A percentile compares a stretch with the other conserved stretches of the same genome.
These are phyloP conservation scores for Helicoverpa zea DNA, from an alignment of 1,140 invertebrate species.

Conservation along the genomic window DNA sequence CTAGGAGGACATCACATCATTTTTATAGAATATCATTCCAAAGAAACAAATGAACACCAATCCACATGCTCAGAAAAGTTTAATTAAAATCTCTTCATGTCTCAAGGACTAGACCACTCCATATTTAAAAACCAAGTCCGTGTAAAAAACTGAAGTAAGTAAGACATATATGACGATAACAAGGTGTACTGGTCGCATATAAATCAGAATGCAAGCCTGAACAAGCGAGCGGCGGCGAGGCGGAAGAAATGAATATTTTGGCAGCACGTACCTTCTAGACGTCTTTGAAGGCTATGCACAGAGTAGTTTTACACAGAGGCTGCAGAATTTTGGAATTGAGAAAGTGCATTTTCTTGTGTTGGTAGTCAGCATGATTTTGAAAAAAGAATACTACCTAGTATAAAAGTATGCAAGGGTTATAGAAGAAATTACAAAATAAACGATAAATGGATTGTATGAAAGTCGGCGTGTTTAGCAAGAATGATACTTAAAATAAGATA, in stretches of 20 bases:
- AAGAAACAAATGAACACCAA: neutral
- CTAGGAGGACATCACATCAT: too few relatives aligned
- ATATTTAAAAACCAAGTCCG: neutral
- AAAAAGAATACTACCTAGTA: too few relatives aligned
- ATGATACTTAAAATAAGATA: too few relatives aligned
- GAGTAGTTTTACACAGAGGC: slow-evolving; percentile 58
- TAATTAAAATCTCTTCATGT: neutral
- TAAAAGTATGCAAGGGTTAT: too few relatives aligned
- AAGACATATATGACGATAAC: slow-evolving; percentile 29
- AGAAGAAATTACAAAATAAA: too few relatives aligned
- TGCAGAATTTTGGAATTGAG: neutral
- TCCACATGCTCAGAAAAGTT: neutral
- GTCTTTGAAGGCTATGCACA: slow-evolving; percentile 63
- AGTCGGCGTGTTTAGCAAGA: too few relatives aligned
- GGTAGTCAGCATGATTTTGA: too few relatives aligned
- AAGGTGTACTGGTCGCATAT: slow-evolving; percentile 32
- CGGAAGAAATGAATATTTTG: slow-evolving; percentile 79
- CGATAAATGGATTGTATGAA: too few relatives aligned
- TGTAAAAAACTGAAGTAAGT: slow-evolving; percentile 11
- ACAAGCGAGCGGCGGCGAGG: slow-evolving; percentile 58
- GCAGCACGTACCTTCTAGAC: slow-evolving; percentile 59
- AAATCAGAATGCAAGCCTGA: slow-evolving; percentile 26
- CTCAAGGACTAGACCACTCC: slow-evolving; percentile 12
- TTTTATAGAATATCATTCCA: too few relatives aligned
- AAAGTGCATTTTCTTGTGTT: too few relatives aligned